Evolutionary conservation across 2,113 vertebrate genomes (phyloP).

Genomic region (Tyrannus savana): DNA sequence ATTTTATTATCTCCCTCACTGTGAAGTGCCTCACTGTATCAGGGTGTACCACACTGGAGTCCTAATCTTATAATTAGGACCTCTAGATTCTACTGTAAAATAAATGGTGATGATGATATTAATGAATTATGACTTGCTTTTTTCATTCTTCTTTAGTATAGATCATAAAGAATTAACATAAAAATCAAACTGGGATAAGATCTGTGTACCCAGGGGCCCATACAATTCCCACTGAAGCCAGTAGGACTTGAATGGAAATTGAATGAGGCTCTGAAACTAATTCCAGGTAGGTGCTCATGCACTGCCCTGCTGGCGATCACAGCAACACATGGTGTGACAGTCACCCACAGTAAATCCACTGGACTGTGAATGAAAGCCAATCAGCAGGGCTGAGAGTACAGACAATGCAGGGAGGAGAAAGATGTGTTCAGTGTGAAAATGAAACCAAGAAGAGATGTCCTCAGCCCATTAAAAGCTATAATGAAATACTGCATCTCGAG

Average conservation of each 20-base stretch:
- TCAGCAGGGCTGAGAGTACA: neutral
- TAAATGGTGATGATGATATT: neutral
- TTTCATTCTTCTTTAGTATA: neutral
- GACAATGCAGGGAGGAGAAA: neutral
- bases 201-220: neutral
- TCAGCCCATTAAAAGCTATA: conserved; percentile 27
- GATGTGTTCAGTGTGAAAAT: neutral
- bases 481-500: conserved; percentile 55
- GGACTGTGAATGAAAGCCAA: neutral
- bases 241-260: neutral
- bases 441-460: neutral
- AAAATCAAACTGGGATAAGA: neutral
- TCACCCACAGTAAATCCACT: neutral
- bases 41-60: neutral
- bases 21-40: neutral
- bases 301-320: neutral
- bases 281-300: neutral
- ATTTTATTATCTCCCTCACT: neutral
- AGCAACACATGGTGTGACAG: neutral
- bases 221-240: neutral
- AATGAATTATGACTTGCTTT: neutral
- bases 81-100: neutral
- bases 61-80: neutral
- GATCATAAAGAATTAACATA: neutral
- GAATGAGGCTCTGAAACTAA: neutral